Percentiles rank a stretch among this genome's conserved stretches.
These are phyloP conservation scores for Percopsis transmontana DNA, from an alignment of 2,113 vertebrate species.

Conservation along the genomic window DNA sequence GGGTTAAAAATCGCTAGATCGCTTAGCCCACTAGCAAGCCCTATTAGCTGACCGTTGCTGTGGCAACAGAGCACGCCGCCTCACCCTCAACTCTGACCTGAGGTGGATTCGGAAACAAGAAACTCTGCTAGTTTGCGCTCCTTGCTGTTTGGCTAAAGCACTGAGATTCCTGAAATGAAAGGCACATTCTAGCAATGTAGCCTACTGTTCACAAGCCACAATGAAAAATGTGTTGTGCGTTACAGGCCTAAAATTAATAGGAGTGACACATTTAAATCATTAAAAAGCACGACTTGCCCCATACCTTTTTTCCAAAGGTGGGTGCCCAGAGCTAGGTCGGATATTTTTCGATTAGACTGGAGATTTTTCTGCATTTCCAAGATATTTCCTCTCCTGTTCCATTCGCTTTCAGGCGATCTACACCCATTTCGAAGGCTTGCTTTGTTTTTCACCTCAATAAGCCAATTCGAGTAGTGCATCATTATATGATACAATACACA, in stretches of 20 bases:
- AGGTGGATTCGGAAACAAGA: slow-evolving; percentile 34
- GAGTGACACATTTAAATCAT: neutral
- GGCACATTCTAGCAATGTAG: neutral
- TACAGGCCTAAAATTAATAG: slow-evolving; percentile 16
- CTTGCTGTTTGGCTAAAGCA: neutral
- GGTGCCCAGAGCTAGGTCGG: slow-evolving; percentile 26
- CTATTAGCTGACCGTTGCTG: slow-evolving; percentile 74
- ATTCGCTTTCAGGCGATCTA: slow-evolving; percentile 51
- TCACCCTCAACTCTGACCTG: slow-evolving; percentile 78
- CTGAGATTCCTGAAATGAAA: neutral
- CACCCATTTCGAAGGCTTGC: slow-evolving; percentile 65
- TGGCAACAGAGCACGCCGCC: slow-evolving; percentile 79
- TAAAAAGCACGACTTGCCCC: neutral
- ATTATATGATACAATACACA: slow-evolving; percentile 46
- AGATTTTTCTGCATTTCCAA: slow-evolving; percentile 55
- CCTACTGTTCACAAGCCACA: neutral
- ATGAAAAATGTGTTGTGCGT: neutral
- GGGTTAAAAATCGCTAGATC: slow-evolving; percentile 13
- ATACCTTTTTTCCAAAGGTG: slow-evolving; percentile 70
- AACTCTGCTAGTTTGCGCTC: slow-evolving; percentile 29
- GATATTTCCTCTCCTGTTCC: slow-evolving; percentile 44
- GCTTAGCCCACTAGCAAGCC: slow-evolving; percentile 50
- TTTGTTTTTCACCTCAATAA: slow-evolving; percentile 71
- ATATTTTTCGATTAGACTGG: slow-evolving; percentile 35
- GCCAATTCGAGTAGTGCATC: slow-evolving; percentile 76